These are phyloP conservation scores for Marcusenius ussheri DNA, from an alignment of 2,113 vertebrate species.

Conservation along the genomic window DNA sequence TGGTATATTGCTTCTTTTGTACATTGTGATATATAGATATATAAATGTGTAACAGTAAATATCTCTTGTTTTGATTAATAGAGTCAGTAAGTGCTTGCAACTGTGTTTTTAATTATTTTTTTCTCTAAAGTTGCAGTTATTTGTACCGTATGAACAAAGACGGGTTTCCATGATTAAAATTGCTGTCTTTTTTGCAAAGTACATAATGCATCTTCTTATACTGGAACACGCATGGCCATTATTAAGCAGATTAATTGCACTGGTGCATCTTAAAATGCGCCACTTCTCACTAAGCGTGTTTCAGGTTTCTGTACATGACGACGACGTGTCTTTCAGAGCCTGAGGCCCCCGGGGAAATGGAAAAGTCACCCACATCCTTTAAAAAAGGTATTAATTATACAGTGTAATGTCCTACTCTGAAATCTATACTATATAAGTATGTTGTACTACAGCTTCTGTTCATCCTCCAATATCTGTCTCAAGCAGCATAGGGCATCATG, in stretches of 20 bases:
- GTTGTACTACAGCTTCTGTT: not conserved
- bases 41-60: not conserved
- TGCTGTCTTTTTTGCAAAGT: not conserved
- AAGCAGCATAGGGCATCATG: not conserved
- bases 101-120: not conserved
- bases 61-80: not conserved
- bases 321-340: conserved; percentile 6
- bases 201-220: not conserved
- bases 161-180: not conserved
- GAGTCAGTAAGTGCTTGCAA: not conserved
- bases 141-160: not conserved
- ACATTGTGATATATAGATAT: not conserved
- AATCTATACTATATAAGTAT: not conserved
- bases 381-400: not conserved
- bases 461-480: not conserved
- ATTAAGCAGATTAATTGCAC: not conserved
- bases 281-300: not conserved
- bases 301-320: not conserved
- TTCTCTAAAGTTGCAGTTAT: not conserved
- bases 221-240: not conserved
- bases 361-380: not conserved
- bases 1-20: not conserved
- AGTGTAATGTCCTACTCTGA: not conserved
- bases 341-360: not conserved
- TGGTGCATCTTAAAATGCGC: not conserved